A percentile compares a stretch with the other conserved stretches of the same genome.
These are phyloP conservation scores for Rotaria magnacalcarata DNA, from an alignment of 2,888 invertebrate genomes.

Conservation along the genomic window DNA sequence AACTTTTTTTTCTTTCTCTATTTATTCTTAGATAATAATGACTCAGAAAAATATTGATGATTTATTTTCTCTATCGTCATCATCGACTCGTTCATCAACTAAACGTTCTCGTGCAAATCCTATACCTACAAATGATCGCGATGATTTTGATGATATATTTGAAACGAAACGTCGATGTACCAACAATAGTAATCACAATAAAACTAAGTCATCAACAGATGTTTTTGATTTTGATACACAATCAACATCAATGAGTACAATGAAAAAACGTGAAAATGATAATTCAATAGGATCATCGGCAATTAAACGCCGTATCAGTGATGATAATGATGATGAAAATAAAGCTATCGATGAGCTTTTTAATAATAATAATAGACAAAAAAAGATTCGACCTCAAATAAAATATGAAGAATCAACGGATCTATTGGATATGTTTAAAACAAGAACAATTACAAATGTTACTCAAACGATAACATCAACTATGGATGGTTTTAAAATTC, in stretches of 20 bases:
- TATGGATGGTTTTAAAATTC: neutral
- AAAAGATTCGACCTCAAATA: neutral
- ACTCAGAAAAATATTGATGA: neutral
- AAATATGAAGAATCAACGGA: neutral
- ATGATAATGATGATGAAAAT: neutral
- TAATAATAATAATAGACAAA: neutral
- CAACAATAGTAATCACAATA: neutral
- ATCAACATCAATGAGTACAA: neutral
- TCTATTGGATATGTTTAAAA: slow-evolving; percentile 3
- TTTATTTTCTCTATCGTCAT: neutral
- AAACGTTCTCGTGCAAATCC: neutral
- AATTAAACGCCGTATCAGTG: neutral
- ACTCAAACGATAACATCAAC: neutral
- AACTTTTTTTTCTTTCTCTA: no score
- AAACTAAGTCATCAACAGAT: neutral
- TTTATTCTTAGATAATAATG: neutral
- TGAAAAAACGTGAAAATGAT: neutral
- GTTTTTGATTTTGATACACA: neutral
- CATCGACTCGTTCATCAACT: neutral
- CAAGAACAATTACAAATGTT: neutral
- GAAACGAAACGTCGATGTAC: neutral
- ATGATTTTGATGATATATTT: neutral
- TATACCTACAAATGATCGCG: neutral
- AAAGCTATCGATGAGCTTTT: neutral
- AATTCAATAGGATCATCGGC: neutral